Evolutionary conservation across 1,140 invertebrate genomes (phyloP).

Genomic region (Anagrus nilaparvatae): DNA sequence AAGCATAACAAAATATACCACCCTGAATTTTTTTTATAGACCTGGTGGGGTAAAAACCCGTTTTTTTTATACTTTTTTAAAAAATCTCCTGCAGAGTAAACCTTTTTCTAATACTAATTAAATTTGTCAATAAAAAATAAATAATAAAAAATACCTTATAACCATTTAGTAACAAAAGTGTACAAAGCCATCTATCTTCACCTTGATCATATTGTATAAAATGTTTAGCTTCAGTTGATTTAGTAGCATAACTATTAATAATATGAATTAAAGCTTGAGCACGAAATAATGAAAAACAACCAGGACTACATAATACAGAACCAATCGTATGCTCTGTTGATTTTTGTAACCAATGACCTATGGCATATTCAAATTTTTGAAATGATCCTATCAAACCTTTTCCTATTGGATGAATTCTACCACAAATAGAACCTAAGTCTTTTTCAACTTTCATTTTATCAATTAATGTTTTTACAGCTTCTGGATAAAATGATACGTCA

Average conservation of each 20-base stretch:
- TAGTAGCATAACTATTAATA: conserved; percentile 76
- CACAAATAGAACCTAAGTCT: conserved; percentile 81
- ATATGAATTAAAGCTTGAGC: conserved; percentile 85
- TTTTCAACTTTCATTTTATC: conserved; percentile 87
- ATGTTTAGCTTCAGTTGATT: conserved; percentile 69
- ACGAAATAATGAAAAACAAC: conserved; percentile 85
- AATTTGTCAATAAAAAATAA: conserved; percentile 5
- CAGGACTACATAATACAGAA: conserved; percentile 81
- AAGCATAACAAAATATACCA: conserved; percentile 4
- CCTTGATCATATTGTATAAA: conserved; percentile 91
- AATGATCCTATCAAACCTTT: conserved; percentile 64
- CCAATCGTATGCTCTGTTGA: conserved; percentile 89
- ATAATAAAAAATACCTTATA: conserved; percentile 53
- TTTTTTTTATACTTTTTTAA: too few relatives aligned
- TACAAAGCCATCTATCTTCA: conserved; percentile 82
- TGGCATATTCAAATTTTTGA: conserved; percentile 88
- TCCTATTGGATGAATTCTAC: conserved; percentile 85
- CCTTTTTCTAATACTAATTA: conserved; percentile 1
- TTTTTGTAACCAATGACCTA: conserved; percentile 92
- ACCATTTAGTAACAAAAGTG: conserved; percentile 73
- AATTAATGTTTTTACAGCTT: conserved; percentile 73
- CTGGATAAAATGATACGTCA: conserved; percentile 85
- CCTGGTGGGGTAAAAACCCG: too few relatives aligned
- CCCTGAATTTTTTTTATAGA: too few relatives aligned
- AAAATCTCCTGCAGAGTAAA: too few relatives aligned